These are phyloP conservation scores for Platalea minor DNA, from an alignment of 2,797 vertebrate species.

Conservation along the genomic window DNA sequence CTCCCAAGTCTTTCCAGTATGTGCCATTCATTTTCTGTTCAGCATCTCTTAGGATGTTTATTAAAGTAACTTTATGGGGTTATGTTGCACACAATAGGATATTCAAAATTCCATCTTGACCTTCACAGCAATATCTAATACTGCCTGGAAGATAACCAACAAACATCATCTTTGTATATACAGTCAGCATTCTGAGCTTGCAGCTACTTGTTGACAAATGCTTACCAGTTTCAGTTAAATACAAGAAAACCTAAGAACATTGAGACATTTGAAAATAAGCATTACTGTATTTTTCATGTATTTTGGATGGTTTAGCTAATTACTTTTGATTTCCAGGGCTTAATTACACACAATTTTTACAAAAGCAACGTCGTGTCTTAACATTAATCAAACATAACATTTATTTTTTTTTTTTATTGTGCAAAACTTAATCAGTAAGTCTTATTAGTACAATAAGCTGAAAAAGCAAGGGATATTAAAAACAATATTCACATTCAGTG, in stretches of 20 bases:
- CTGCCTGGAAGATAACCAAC: not conserved
- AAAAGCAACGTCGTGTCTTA: not conserved
- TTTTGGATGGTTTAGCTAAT: not conserved
- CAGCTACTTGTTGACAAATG: not conserved
- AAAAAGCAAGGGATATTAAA: slow-evolving; percentile 25
- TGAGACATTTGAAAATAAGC: not conserved
- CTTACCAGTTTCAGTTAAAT: not conserved
- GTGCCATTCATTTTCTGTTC: not conserved
- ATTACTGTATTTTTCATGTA: not conserved
- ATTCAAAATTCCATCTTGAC: not conserved
- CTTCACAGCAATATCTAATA: not conserved
- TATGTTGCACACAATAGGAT: not conserved
- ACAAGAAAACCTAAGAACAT: not conserved
- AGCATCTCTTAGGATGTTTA: not conserved
- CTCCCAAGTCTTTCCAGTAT: not conserved
- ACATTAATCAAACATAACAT: not conserved
- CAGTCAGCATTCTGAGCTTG: not conserved
- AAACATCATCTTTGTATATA: not conserved
- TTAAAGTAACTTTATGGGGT: not conserved
- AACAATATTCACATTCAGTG: slow-evolving; percentile 8
- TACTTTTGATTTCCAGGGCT: not conserved
- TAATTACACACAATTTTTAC: not conserved
- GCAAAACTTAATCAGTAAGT: slow-evolving; percentile 39
- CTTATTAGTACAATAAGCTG: slow-evolving; percentile 1
- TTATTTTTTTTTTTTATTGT: slow-evolving; percentile 6